A percentile compares a stretch with the other conserved stretches of the same genome.
phyloP scores from a whole-genome alignment of 1,140 invertebrate genomes.

The Cephus cinctus region DNA sequence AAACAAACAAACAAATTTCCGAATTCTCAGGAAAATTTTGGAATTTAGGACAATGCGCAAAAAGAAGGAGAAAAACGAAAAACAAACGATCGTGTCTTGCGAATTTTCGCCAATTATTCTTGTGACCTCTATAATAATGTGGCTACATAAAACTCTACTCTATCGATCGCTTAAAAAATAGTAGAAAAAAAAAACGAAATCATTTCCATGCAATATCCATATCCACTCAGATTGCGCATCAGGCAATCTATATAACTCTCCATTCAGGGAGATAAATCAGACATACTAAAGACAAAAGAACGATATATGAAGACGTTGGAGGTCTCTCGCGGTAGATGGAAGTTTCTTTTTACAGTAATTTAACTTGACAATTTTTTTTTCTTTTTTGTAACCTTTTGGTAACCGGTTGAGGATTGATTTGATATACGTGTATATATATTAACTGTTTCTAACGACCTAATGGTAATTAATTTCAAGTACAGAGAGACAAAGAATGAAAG shows the following conservation, averaged over 20 bases:
- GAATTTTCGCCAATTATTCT: neutral
- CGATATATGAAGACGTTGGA: neutral
- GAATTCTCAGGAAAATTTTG: neutral
- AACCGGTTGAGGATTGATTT: conserved; percentile 43
- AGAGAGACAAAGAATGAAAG: neutral
- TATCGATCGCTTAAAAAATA: neutral
- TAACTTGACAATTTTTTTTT: conserved; percentile 21
- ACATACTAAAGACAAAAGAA: neutral
- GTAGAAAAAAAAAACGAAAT: neutral
- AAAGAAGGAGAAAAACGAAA: no score
- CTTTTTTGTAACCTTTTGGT: conserved; percentile 37
- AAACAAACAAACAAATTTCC: neutral
- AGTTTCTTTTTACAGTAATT: conserved; percentile 30
- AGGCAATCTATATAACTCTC: conserved; percentile 6
- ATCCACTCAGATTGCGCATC: conserved; percentile 5
- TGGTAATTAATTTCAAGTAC: conserved; percentile 29
- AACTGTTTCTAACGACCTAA: conserved; percentile 38
- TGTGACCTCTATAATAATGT: neutral
- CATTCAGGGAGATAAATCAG: no score
- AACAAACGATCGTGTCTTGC: no score
- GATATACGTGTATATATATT: conserved; percentile 39
- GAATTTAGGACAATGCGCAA: neutral
- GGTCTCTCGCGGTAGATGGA: conserved; percentile 28
- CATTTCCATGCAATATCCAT: neutral
- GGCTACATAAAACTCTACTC: neutral